Evolutionary conservation across 2,113 vertebrate genomes (phyloP), one percentile per base, ranked within the genome.

Genomic region (Stigmatopora argus): DNA sequence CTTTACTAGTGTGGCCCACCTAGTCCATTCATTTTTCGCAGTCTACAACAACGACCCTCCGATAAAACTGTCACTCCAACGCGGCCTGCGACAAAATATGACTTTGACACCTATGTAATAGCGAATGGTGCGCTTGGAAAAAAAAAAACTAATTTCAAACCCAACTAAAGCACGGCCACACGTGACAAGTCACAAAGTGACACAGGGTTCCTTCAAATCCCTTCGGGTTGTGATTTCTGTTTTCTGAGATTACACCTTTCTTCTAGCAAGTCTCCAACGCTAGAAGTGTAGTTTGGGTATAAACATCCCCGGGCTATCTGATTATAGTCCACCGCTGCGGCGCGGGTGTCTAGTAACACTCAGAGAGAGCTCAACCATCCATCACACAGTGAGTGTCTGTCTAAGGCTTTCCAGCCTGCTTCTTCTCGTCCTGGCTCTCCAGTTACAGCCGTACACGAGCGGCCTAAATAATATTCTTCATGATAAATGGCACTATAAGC

Each of bases 381-480:
- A 96, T 95, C 93, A 94, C 88, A 83, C 78, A 79, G 85, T 87
- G 91, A 91, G 91, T 87, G 83, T 92, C 83, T 89, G 84, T 92
- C 82, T 88, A 81, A 92, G 89, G 89, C 92, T 92, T 90, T 86
- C 91, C 88, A 89, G 92, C 91, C 91, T 92, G 91, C 92, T 92
- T 92, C 88, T 85, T 89, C 92, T 86, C 90, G 90, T 90, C 91
- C 93, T 91, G 87, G 90, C 91, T 95, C 95, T 97, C 96, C 93
- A 92, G 95, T 97, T 96, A 95, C 96, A 95, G 94, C 93, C 94
- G 93, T 95, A 94, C 94, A 94, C 90, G 90, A 93, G 92, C 92
- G 92, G 93, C 96, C 96, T 95, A 97, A 99, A 98, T 98, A 98
- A 97, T 97, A 97, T 98, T 94, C 95, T 92, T 92, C 91, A 92